Conservation (phyloP, 2,113 vertebrate species). For the Erythrocercus mccallii region DNA sequence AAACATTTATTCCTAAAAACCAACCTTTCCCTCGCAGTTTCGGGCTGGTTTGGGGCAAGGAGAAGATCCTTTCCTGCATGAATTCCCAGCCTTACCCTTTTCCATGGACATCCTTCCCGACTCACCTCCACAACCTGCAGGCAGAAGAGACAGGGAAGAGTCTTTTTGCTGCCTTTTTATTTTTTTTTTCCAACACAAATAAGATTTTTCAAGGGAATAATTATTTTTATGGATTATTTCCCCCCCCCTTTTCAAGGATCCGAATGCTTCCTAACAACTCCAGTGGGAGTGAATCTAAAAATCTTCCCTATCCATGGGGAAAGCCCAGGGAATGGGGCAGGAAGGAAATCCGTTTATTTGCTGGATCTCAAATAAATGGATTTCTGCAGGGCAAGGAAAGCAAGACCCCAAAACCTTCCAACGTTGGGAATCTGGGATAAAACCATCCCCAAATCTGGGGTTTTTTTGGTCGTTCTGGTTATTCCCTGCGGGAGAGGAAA, state of each 20-base stretch:
- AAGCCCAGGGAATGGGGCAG: neutral
- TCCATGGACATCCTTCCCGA: neutral
- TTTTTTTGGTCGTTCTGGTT: neutral
- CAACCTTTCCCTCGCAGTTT: neutral
- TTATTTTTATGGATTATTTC: neutral
- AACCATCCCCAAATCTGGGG: accelerated
- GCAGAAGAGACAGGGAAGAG: neutral
- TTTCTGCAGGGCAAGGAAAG: neutral
- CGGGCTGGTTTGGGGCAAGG: neutral
- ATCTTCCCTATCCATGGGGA: neutral
- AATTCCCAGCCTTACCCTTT: neutral
- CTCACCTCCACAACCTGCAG: conserved; percentile 29
- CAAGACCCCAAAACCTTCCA: neutral
- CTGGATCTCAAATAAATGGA: neutral
- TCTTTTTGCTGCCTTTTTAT: neutral
- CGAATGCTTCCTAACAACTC: neutral
- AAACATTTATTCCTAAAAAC: neutral
- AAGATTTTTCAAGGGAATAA: neutral
- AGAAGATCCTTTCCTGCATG: neutral
- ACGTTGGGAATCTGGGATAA: neutral
- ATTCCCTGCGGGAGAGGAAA: neutral
- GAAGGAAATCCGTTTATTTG: neutral
- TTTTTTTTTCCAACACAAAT: accelerated
- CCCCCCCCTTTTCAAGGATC: accelerated
- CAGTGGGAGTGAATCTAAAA: neutral